Evolutionary conservation across 1,140 invertebrate species (phyloP), one percentile per base, ranked within the genome.

Genomic region (Leptinotarsa defecta): DNA sequence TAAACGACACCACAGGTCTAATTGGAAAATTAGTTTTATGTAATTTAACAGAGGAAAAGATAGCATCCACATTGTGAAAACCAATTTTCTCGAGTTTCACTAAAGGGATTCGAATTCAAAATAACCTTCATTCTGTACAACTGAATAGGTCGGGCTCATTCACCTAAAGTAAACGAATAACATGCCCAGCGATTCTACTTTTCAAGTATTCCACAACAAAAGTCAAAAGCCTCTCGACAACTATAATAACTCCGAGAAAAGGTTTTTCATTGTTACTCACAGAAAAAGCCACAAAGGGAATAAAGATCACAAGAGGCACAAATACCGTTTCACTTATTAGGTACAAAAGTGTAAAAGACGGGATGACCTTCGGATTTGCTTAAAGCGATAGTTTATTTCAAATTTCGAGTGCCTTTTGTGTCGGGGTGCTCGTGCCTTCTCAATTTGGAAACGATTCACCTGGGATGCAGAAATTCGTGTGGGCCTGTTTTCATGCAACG

Each of bases 251-350:
- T 57, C 15, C n/a, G n/a, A 57, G 52, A 57, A 57, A 57, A 57
- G 52, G 52, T 57, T 57, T 57, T 57, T 57, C 52, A 57, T 57
- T 57, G 52, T 57, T n/a, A n/a, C n/a, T 13, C 52, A n/a, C 15
- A 57, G n/a, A 17, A 57, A 57, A 57, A n/a, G 13, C 52, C 52
- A 57, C 52, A 57, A 57, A 57, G 52, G 52, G 13, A 57, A 57
- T 57, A 57, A 57, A 57, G 52, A 57, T 57, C 52, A 57, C 52
- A 57, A 57, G 52, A 57, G 52, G 52, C 13, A 57, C 52, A 57
- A 57, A 57, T n/a, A 57, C n/a, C 52, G 52, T 57, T 57, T 57
- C 52, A 57, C 52, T 57, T 57, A 57, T 57, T 57, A 57, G 52
- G 52, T 34, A 57, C 52, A 57, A 57, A 57, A 57, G 52, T 57